A percentile compares a stretch with the other conserved stretches of the same genome.
Evolutionary conservation across 2,113 vertebrate species (phyloP).

Genomic region (Rhizomys pruinosus): DNA sequence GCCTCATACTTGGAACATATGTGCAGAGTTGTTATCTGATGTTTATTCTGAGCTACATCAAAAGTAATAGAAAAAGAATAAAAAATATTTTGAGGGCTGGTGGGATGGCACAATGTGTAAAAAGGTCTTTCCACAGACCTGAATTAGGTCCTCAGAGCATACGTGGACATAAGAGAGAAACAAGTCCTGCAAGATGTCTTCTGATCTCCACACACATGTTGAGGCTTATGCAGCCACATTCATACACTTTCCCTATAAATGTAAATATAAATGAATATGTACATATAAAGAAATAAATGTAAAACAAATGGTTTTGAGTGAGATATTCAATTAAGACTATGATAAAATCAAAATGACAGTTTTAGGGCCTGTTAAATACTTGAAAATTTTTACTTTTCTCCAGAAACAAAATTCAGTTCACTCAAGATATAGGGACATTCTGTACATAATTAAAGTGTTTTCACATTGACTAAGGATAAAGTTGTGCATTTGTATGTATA

Average conservation of each 20-base stretch:
- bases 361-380: conserved; percentile 23
- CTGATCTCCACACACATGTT: neutral
- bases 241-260: too few species aligned
- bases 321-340: neutral
- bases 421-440: neutral
- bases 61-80: neutral
- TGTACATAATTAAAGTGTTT: neutral
- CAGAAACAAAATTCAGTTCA: neutral
- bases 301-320: neutral
- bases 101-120: neutral
- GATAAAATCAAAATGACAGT: neutral
- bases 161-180: neutral
- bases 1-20: neutral
- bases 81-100: neutral
- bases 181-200: neutral
- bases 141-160: neutral
- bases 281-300: neutral
- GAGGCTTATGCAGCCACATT: too few species aligned
- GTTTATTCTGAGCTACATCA: neutral
- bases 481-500: neutral
- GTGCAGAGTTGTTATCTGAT: too few species aligned
- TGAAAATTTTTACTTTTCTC: neutral
- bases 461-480: neutral
- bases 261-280: neutral
- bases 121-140: neutral